Evolutionary conservation across 2,113 vertebrate genomes (phyloP), one percentile per base, ranked within the genome.

Genomic region (Albula glossodonta): DNA sequence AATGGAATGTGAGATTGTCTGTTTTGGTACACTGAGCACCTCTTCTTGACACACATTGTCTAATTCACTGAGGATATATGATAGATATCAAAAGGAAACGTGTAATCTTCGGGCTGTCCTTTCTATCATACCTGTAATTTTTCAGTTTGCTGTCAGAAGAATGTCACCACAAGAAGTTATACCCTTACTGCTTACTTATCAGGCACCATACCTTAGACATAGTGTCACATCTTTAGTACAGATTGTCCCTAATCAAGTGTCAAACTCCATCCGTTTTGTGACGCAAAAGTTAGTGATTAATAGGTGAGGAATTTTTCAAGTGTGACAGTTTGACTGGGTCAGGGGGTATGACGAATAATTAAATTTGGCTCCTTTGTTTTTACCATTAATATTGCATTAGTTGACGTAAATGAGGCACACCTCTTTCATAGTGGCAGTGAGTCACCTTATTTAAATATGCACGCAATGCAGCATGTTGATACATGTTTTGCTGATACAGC

Each of bases 401-500:
- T 4, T 79, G 78, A 48, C 78, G 31, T 50, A 19, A 19, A 5
- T 50, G 49, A 78, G 70, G 88, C 87, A 85, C 91, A 85, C 92
- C 91, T 91, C 51, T 85, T 74, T 60, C 11, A 9, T 3, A 66
- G 17, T 2, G 19, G 19, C 11, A 19, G 19, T 80, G 84, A 85
- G 41, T 85, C 74, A 84, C 17, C 10, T 11, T 2, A 10, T 13
- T 41, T 7, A 63, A 56, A 85, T 79, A 79, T 57, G 19, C 22
- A 2, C 8, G 17, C n/a, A 11, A 51, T 63, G 82, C 19, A 12
- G 88, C 90, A 87, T 66, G 83, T 51, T 11, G 83, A 50, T 12
- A 41, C 53, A 6, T 82, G 77, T 90, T 52, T 0, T 92, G 84
- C 90, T 91, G 89, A 91, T 87, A 85, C n/a, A 53, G 87, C 74